These are phyloP conservation scores for Daphoenositta chrysoptera DNA, from an alignment of 2,113 vertebrate species.

Conservation along the genomic window DNA sequence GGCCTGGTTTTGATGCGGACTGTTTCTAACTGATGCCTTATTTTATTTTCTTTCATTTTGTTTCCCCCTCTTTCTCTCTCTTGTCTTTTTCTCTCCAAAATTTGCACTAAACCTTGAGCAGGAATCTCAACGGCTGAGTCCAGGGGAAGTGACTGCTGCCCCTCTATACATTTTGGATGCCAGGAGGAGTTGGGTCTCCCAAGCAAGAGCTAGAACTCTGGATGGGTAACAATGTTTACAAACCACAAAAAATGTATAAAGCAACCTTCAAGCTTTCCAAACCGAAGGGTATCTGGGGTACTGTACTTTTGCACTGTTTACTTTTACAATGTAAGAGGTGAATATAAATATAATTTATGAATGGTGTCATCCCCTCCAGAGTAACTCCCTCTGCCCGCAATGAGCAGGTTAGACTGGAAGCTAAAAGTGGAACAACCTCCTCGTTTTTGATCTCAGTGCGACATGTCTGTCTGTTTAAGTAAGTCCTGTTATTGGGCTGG, in stretches of 20 bases:
- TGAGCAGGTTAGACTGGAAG: constrained; percentile 70
- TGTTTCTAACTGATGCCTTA: constrained; percentile 92
- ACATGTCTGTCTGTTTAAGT: constrained; percentile 55
- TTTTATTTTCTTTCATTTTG: constrained; percentile 44
- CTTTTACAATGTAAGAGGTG: constrained; percentile 71
- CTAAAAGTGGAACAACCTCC: constrained; percentile 54
- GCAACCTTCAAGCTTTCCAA: constrained; percentile 48
- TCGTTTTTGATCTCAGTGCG: constrained; percentile 43
- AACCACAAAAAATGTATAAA: constrained; percentile 64
- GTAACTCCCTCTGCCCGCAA: not conserved
- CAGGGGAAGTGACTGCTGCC: constrained; percentile 11
- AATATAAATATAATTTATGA: constrained; percentile 68
- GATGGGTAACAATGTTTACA: constrained; percentile 77
- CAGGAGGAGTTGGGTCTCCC: constrained; percentile 31
- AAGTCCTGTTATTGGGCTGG: constrained; percentile 62
- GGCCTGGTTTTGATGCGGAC: constrained; percentile 76
- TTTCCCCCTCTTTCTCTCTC: not conserved
- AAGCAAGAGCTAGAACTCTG: constrained; percentile 59
- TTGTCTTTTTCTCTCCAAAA: constrained; percentile 68
- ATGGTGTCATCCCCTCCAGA: constrained; percentile 32
- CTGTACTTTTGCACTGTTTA: constrained; percentile 73
- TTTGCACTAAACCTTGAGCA: constrained; percentile 86
- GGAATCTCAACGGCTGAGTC: constrained; percentile 34
- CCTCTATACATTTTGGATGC: constrained; percentile 19
- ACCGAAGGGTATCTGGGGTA: constrained; percentile 51